Percentiles rank a stretch among this genome's conserved stretches.
These are phyloP conservation scores for Zaprionus obscuricornis DNA, from an alignment of 2,888 invertebrate genomes.

Conservation along the genomic window DNA sequence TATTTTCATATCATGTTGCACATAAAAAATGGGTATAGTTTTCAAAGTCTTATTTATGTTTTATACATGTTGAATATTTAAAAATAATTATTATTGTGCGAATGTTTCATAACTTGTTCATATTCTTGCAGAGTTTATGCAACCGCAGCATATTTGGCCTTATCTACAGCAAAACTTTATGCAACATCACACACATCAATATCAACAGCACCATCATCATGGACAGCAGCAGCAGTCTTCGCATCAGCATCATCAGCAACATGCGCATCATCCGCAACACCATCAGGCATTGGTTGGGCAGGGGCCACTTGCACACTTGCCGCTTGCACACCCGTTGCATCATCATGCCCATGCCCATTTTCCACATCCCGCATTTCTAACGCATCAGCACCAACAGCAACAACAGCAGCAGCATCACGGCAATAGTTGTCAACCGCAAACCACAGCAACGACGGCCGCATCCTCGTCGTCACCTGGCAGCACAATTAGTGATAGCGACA, in stretches of 20 bases:
- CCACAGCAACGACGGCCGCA: constrained; percentile 79
- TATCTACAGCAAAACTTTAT: constrained; percentile 84
- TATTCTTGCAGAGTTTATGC: constrained; percentile 84
- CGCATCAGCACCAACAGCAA: constrained; percentile 76
- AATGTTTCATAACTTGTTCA: no score
- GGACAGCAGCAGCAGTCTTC: constrained; percentile 50
- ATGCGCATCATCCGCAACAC: constrained; percentile 60
- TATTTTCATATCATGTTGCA: no score
- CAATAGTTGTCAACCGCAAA: constrained; percentile 84
- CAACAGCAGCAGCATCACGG: constrained; percentile 72
- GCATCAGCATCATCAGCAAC: constrained; percentile 55
- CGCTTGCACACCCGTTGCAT: constrained; percentile 51
- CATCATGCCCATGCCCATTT: constrained; percentile 80
- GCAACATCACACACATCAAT: constrained; percentile 77
- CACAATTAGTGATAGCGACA: constrained; percentile 84
- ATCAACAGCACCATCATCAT: constrained; percentile 70
- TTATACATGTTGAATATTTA: no score
- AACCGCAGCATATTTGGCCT: constrained; percentile 84
- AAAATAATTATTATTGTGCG: no score
- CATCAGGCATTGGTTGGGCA: constrained; percentile 57
- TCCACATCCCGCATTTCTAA: constrained; percentile 83
- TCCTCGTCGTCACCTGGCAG: constrained; percentile 83
- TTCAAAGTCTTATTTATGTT: no score
- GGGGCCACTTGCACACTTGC: constrained; percentile 34
- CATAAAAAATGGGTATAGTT: no score